Base-by-base conservation (phyloP, 35 echinoderm and acorn worm genomes). In the Heliocidaris tuberculata region DNA sequence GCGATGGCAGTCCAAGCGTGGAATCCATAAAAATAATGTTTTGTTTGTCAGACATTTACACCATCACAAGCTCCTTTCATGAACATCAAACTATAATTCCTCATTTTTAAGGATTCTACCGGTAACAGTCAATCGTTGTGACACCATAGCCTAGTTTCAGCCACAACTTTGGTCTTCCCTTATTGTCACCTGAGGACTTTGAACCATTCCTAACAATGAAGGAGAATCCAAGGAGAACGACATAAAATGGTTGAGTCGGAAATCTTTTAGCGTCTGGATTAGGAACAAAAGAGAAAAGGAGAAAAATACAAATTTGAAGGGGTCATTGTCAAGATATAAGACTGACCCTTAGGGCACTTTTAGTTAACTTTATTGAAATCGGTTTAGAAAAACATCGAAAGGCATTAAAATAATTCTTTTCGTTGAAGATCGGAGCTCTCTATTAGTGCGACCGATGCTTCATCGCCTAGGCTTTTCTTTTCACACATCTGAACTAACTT, bases 321-420 rank as follows among this genome's bases (percentile, higher is more conserved):
- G 87, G 87, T 89, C 87, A 89, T 89, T 89, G 87, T 89, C 87
- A 89, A 48, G 87, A 89, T 47, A 89, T 89, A 89, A 47, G 87
- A 89, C 47, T 89, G 87, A 89, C 87, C 87, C 87, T 15, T 16
- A 89, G 87, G 87, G 31, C 47, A 19, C 24, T 89, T 89, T 89
- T 16, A 89, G 87, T 48, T 42, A 47, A 47, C 32, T 89, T 89
- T 48, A 47, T 89, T 89, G 87, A 32, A 89, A 89, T 89, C 32
- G 87, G 47, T 32, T 47, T 78, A n/a, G 17, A 78, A 78, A 78
- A 78, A 78, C 65, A 78, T 78, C 65, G 65, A 78, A 78, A 78
- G 65, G 65, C 65, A 78, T 78, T 78, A 78, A 78, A 78, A 78
- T 78, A n/a, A 78, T 78, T 78, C 52, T 56, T 56, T 56, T 56